Evolutionary conservation across 1,140 invertebrate genomes (phyloP).

Genomic region (Mizuhopecten yessoensis): DNA sequence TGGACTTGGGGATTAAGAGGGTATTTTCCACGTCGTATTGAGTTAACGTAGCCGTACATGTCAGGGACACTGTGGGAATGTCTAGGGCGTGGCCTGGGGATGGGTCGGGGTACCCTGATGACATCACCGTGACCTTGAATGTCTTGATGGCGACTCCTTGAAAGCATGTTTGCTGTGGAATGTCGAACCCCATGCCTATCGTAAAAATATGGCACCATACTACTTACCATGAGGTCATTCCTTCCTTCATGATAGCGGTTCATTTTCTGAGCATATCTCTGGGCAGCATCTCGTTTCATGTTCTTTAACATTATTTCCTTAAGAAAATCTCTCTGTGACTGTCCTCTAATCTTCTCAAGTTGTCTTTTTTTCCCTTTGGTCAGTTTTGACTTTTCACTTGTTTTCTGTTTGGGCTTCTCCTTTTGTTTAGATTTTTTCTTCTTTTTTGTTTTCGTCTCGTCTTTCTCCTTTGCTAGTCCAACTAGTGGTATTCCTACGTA

Average conservation of each 20-base stretch:
- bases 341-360: not conserved
- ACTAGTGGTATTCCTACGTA: not conserved
- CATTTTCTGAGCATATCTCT: not conserved
- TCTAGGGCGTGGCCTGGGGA: constrained; percentile 16
- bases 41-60: constrained; percentile 41
- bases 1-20: not conserved
- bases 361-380: not conserved
- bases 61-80: constrained; percentile 44
- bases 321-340: not conserved
- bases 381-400: not conserved
- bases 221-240: not conserved
- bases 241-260: not conserved
- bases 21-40: not conserved
- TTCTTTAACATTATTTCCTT: not conserved
- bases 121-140: constrained; percentile 33
- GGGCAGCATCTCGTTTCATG: constrained; percentile 10
- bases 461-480: not conserved
- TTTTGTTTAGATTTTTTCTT: not conserved
- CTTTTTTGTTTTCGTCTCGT: not conserved
- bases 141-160: constrained; percentile 36
- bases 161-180: constrained; percentile 41
- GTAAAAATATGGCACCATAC: not conserved
- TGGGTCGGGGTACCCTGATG: not conserved
- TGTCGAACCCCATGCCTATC: not conserved
- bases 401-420: not conserved